These are phyloP conservation scores for Distichodus sexfasciatus DNA, from an alignment of 2,797 vertebrate species.

Conservation along the genomic window DNA sequence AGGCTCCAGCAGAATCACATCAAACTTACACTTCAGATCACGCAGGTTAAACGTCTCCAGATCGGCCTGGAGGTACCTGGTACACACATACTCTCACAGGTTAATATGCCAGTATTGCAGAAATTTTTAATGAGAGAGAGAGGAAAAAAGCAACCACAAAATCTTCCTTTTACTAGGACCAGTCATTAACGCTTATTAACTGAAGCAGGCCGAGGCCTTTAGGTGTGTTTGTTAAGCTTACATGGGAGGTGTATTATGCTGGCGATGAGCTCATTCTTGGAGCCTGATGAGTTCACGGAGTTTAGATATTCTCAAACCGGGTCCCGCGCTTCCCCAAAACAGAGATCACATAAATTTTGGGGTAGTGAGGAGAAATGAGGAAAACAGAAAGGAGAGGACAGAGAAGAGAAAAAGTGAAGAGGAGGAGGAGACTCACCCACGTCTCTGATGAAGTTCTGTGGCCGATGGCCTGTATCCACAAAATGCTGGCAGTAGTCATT, in stretches of 20 bases:
- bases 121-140: no score
- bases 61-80: conserved; percentile 95
- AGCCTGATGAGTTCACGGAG: conserved; percentile 93
- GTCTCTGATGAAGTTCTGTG: conserved; percentile 98
- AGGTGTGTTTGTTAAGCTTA: conserved; percentile 61
- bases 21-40: conserved; percentile 93
- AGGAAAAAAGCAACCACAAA: no score
- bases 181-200: no score
- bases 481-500: conserved; percentile 99
- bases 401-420: background rate
- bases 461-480: conserved; percentile 95
- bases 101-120: background rate
- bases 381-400: no score
- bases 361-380: no score
- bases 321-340: conserved; percentile 86
- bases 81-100: conserved; percentile 29
- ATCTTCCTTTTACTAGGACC: no score
- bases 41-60: conserved; percentile 90
- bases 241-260: conserved; percentile 97
- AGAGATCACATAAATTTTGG: background rate
- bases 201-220: background rate
- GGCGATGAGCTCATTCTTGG: conserved; percentile 94
- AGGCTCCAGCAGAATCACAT: conserved; percentile 94
- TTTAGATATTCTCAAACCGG: conserved; percentile 99
- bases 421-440: conserved; percentile 79